Conservation (phyloP, 2,797 vertebrate genomes). For the Rhodeus uyekii region DNA sequence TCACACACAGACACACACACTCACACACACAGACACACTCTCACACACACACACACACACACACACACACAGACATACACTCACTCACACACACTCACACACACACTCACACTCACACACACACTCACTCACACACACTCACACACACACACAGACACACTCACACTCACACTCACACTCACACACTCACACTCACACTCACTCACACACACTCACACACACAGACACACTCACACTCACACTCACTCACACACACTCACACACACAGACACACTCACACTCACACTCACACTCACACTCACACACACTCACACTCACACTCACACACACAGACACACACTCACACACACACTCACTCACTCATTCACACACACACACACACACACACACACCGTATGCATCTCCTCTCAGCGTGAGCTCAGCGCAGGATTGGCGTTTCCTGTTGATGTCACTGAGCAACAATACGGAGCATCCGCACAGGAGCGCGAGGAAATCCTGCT, state of each 20-base stretch:
- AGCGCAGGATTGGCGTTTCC: slow-evolving; percentile 21
- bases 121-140: neutral
- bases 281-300: neutral
- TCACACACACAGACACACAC: no score
- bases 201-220: neutral
- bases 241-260: neutral
- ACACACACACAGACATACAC: slow-evolving; percentile 19
- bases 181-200: neutral
- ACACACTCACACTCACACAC: slow-evolving; percentile 9
- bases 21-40: neutral
- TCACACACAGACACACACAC: slow-evolving; percentile 2
- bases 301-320: no score
- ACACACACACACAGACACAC: slow-evolving; percentile 14
- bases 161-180: slow-evolving; percentile 21
- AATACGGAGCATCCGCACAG: slow-evolving; percentile 37
- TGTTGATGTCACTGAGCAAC: slow-evolving; percentile 48
- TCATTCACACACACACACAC: no score
- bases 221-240: neutral
- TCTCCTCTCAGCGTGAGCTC: neutral
- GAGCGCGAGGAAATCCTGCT: slow-evolving; percentile 45
- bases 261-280: no score
- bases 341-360: no score
- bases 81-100: neutral
- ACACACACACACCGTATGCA: no score
- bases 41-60: slow-evolving; percentile 35